Conservation (phyloP, 2,113 vertebrate species). For the Coregonus clupeaformis region DNA sequence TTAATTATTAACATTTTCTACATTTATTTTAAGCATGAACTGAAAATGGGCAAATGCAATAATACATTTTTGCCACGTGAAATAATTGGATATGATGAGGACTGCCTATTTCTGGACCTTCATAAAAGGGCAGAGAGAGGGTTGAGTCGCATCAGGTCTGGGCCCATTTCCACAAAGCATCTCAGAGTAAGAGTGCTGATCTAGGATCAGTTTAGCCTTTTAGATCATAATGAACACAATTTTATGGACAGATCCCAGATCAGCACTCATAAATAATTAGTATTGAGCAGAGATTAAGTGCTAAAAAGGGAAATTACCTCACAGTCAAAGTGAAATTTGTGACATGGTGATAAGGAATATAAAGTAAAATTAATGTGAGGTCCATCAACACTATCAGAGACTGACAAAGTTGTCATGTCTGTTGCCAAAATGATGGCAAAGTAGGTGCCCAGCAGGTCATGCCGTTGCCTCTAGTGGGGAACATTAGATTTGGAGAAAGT, state of each 20-base stretch:
- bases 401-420: conserved; percentile 5
- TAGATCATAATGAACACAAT: too few species aligned
- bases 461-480: conserved; percentile 9
- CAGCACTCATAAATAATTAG: conserved; percentile 24
- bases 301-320: conserved; percentile 11
- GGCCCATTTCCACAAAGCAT: not conserved
- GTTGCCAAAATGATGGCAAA: conserved; percentile 23
- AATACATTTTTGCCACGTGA: too few species aligned
- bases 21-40: too few species aligned
- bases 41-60: too few species aligned
- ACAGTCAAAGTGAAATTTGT: conserved; percentile 43
- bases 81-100: not conserved
- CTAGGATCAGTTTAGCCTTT: not conserved
- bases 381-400: conserved; percentile 1
- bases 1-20: too few species aligned
- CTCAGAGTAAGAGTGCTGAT: conserved; percentile 37
- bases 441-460: conserved; percentile 23
- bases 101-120: not conserved
- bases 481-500: conserved; percentile 33
- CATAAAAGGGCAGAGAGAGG: not conserved
- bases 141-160: not conserved
- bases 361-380: conserved; percentile 18
- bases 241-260: too few species aligned
- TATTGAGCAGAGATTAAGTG: conserved; percentile 28
- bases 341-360: conserved; percentile 25